Percentiles rank a stretch among this genome's conserved stretches.
These are phyloP conservation scores for Anthrax anthrax DNA, from an alignment of 2,888 invertebrate species.

Conservation along the genomic window DNA sequence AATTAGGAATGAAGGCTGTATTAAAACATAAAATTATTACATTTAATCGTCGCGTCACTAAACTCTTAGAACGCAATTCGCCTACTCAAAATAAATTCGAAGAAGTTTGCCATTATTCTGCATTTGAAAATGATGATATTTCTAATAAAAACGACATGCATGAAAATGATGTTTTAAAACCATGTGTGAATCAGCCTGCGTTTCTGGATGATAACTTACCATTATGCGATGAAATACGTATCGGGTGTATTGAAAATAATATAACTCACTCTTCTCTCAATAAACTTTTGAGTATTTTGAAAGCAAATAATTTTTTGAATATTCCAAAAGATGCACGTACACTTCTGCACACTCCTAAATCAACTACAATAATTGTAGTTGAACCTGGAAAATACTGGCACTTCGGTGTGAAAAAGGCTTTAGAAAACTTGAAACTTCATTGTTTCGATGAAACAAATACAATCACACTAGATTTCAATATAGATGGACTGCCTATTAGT, in stretches of 20 bases:
- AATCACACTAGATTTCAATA: slow-evolving; percentile 3
- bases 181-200: too few relatives aligned
- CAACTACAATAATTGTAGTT: neutral
- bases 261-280: neutral
- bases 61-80: too few relatives aligned
- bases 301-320: neutral
- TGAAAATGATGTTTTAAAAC: too few relatives aligned
- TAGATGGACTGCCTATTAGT: slow-evolving; percentile 3
- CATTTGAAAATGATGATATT: too few relatives aligned
- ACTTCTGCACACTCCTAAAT: neutral
- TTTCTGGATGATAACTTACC: too few relatives aligned
- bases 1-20: too few relatives aligned
- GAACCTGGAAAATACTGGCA: slow-evolving; percentile 3
- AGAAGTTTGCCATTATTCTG: too few relatives aligned
- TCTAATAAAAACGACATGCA: too few relatives aligned
- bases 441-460: neutral
- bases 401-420: neutral
- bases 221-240: neutral
- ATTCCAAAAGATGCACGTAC: slow-evolving; percentile 2
- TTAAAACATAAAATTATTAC: too few relatives aligned
- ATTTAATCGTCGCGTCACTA: too few relatives aligned
- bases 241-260: neutral
- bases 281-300: neutral
- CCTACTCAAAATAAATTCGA: too few relatives aligned
- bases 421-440: neutral